Percentiles rank a stretch among this genome's conserved stretches.
Conservation (phyloP, 2,888 invertebrate genomes). For the Leucania comma region DNA sequence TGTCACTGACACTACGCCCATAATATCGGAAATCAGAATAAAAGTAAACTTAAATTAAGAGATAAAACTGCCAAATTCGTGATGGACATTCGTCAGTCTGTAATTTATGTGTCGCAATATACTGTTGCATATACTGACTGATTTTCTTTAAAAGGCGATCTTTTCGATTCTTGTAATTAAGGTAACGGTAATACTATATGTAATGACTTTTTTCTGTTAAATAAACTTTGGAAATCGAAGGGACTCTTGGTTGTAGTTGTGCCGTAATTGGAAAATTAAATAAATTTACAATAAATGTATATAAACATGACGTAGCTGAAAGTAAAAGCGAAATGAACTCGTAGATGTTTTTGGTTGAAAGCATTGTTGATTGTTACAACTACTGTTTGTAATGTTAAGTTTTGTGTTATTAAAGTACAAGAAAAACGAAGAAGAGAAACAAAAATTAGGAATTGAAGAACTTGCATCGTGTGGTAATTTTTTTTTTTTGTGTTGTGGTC, state of each 20-base stretch:
- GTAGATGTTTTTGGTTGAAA: background rate
- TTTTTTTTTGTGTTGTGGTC: background rate
- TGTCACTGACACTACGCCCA: slow-evolving; percentile 15
- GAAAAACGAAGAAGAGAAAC: background rate
- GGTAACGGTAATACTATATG: slow-evolving; percentile 49
- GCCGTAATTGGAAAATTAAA: slow-evolving; percentile 37
- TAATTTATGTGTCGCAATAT: slow-evolving; percentile 72
- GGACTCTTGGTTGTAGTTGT: slow-evolving; percentile 13
- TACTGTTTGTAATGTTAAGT: background rate
- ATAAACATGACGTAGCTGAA: slow-evolving; percentile 1
- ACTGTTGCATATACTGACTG: slow-evolving; percentile 58
- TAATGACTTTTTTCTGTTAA: slow-evolving; percentile 22
- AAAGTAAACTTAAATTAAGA: slow-evolving; percentile 65
- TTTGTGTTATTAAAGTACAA: slow-evolving; percentile 9
- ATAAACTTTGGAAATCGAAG: slow-evolving; percentile 39
- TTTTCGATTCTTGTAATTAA: slow-evolving; percentile 75
- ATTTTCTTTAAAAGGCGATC: slow-evolving; percentile 75
- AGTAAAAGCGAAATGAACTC: background rate
- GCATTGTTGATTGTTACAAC: slow-evolving; percentile 3
- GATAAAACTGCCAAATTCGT: slow-evolving; percentile 69
- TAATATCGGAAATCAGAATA: slow-evolving; percentile 15
- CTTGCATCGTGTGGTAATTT: background rate
- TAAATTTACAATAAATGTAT: background rate
- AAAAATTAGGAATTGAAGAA: background rate
- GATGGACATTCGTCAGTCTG: slow-evolving; percentile 70